phyloP scores from a whole-genome alignment of 2,888 invertebrate genomes.

The Hartigia nigra region DNA sequence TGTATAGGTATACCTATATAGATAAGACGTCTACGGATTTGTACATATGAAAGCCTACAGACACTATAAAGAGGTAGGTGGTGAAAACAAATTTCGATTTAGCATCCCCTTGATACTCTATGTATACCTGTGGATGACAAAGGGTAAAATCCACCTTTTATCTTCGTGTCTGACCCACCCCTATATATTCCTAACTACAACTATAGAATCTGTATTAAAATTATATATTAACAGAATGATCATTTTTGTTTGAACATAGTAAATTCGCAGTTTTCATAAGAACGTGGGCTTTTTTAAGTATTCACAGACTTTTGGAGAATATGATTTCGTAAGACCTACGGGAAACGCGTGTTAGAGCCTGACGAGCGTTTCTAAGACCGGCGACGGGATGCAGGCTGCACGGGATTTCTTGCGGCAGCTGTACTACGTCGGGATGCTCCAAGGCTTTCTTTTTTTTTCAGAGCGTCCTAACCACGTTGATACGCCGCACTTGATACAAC shows the following conservation, averaged over 20 bases:
- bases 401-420: neutral
- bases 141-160: slow-evolving; percentile 15
- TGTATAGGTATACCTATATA: neutral
- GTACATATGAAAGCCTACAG: neutral
- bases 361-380: slow-evolving; percentile 5
- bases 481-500: slow-evolving; percentile 42
- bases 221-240: neutral
- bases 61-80: slow-evolving; percentile 2
- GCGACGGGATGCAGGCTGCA: neutral
- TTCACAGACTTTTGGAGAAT: neutral
- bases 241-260: neutral
- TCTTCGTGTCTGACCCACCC: neutral
- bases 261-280: neutral
- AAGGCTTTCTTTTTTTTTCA: slow-evolving; percentile 3
- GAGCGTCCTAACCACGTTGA: neutral
- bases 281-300: neutral
- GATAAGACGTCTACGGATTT: neutral
- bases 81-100: slow-evolving; percentile 45
- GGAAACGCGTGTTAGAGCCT: slow-evolving; percentile 5
- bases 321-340: slow-evolving; percentile 29
- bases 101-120: slow-evolving; percentile 34
- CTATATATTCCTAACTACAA: neutral
- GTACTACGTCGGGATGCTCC: neutral
- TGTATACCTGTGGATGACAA: slow-evolving; percentile 1
- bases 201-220: neutral